These are phyloP conservation scores for Geotrupes spiniger DNA, from an alignment of 2,888 invertebrate genomes.

Conservation along the genomic window DNA sequence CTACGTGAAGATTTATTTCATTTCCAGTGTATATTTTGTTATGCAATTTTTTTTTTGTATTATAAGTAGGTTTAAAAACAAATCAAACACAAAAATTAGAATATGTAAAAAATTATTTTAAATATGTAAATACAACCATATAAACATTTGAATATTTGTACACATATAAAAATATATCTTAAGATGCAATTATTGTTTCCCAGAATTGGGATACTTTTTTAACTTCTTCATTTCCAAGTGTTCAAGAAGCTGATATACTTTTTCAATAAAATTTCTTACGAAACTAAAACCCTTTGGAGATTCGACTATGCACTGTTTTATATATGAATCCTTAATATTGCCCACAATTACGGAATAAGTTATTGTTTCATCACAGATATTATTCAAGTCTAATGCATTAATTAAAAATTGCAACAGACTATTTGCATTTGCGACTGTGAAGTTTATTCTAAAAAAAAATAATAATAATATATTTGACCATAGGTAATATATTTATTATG, in stretches of 20 bases:
- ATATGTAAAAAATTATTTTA: no score
- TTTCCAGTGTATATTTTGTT: slow-evolving; percentile 2
- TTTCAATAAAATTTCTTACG: slow-evolving; percentile 18
- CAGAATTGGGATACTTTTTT: no score
- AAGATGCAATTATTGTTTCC: no score
- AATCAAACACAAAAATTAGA: no score
- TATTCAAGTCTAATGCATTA: slow-evolving; percentile 21
- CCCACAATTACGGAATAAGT: slow-evolving; percentile 12
- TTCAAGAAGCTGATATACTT: no score
- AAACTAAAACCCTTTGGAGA: slow-evolving; percentile 21
- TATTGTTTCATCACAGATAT: slow-evolving; percentile 18
- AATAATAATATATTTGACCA: slow-evolving; percentile 4
- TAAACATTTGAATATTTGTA: no score
- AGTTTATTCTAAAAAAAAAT: slow-evolving; percentile 16
- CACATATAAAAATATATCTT: no score
- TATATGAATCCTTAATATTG: slow-evolving; percentile 13
- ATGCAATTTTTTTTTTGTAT: no score
- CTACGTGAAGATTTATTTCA: no score
- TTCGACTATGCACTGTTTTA: slow-evolving; percentile 15
- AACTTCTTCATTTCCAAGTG: no score
- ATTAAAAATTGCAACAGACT: slow-evolving; percentile 18
- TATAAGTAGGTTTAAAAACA: no score
- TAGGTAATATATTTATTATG: slow-evolving; percentile 4
- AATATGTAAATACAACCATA: no score
- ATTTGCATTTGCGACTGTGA: slow-evolving; percentile 9